Conservation (phyloP, 2,888 invertebrate species). For the Busseola fusca region DNA sequence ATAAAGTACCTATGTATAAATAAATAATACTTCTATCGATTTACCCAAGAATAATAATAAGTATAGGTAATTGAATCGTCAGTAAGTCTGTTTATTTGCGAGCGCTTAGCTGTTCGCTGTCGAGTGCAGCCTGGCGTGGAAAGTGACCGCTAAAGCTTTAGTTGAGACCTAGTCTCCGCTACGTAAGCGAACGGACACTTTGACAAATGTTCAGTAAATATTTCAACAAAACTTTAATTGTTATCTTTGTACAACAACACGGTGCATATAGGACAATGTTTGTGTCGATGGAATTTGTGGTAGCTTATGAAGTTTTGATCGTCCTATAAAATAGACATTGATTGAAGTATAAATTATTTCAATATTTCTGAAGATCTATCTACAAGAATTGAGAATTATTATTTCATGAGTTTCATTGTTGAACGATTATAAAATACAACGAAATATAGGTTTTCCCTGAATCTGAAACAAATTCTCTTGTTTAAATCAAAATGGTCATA, state of each 20-base stretch:
- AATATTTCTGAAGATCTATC: not conserved
- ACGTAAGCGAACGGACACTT: conserved; percentile 47
- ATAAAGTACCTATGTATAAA: not conserved
- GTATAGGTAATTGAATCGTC: conserved; percentile 38
- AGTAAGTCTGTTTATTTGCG: conserved; percentile 58
- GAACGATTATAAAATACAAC: not conserved
- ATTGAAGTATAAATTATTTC: not conserved
- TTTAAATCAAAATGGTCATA: not conserved
- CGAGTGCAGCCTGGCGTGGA: conserved; percentile 38
- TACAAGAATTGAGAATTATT: not conserved
- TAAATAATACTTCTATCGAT: not conserved
- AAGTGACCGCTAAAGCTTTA: conserved; percentile 55
- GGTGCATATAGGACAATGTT: not conserved
- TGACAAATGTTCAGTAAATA: conserved; percentile 51
- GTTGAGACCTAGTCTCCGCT: conserved; percentile 40
- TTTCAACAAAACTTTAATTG: conserved; percentile 47
- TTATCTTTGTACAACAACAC: conserved; percentile 13
- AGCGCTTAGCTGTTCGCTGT: conserved; percentile 38
- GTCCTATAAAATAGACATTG: not conserved
- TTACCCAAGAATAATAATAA: conserved; percentile 18
- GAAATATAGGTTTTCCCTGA: not conserved
- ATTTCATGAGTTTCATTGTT: too few species aligned
- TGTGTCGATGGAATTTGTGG: not conserved
- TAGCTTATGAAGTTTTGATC: not conserved
- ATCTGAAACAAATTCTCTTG: not conserved